Percentiles rank a stretch among this genome's conserved stretches.
Conservation (phyloP, 2,113 vertebrate species). For the Archocentrus centrarchus region DNA sequence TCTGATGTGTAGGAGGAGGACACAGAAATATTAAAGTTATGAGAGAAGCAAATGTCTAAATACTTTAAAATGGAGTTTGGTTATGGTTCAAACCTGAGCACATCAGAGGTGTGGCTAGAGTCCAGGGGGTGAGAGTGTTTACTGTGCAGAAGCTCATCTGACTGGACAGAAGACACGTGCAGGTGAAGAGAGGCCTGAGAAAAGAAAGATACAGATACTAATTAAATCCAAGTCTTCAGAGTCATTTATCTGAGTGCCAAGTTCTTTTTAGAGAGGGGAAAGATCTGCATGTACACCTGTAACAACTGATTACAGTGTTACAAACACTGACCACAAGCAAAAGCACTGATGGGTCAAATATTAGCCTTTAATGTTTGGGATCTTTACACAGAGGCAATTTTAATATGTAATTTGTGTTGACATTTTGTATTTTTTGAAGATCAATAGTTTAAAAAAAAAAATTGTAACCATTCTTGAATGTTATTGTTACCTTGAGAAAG, state of each 20-base stretch:
- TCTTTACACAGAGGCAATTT: not conserved
- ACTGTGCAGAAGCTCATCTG: slow-evolving; percentile 98
- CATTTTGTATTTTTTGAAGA: too few relatives aligned
- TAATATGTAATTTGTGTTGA: not conserved
- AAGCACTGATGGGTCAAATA: too few relatives aligned
- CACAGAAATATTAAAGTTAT: not conserved
- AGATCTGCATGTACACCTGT: not conserved
- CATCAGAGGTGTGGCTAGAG: slow-evolving; percentile 99
- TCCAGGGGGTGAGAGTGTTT: slow-evolving; percentile 99
- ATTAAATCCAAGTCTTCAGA: not conserved
- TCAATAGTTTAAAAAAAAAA: too few relatives aligned
- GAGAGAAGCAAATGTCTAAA: not conserved
- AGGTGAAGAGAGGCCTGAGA: slow-evolving; percentile 94
- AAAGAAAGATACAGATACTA: not conserved
- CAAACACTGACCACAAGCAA: not conserved
- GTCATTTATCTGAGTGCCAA: not conserved
- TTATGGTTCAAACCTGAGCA: slow-evolving; percentile 89
- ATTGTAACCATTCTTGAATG: not conserved
- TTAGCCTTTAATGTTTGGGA: too few relatives aligned
- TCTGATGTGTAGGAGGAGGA: slow-evolving; percentile 77
- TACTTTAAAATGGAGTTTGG: not conserved
- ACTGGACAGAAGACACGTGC: slow-evolving; percentile 99
- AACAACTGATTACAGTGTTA: not conserved
- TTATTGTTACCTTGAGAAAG: slow-evolving; percentile 80
- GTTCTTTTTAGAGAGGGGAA: not conserved